phyloP scores from a whole-genome alignment of 92 coral and sea anemone species.

The Palythoa grandis region DNA sequence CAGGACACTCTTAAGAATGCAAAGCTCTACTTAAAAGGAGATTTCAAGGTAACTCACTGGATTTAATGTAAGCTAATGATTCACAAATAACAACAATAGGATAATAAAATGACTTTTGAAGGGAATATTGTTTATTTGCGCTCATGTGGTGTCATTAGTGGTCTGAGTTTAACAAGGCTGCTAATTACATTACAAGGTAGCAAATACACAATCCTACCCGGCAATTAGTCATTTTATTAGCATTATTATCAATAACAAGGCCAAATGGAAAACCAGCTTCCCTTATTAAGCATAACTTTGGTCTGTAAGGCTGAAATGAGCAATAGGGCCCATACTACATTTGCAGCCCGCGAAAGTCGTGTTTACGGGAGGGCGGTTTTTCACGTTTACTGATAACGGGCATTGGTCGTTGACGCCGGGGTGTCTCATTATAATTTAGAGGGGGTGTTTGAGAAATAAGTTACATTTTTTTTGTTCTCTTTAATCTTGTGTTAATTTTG shows the following conservation, averaged over 20 bases:
- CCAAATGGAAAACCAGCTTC: too few relatives aligned
- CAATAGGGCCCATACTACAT: neutral
- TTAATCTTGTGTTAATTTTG: neutral
- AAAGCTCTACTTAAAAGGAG: conserved; percentile 45
- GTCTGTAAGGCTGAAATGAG: neutral
- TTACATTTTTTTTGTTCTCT: neutral
- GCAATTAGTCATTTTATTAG: too few relatives aligned
- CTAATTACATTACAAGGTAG: neutral
- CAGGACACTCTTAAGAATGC: conserved; percentile 33
- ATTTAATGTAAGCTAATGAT: neutral
- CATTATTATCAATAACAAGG: too few relatives aligned
- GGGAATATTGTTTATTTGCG: neutral
- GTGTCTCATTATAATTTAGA: neutral
- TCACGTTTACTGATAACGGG: neutral
- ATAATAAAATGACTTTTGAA: neutral
- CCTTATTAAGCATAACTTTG: too few relatives aligned
- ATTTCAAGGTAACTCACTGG: conserved; percentile 30
- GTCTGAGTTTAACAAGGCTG: neutral
- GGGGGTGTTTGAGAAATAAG: neutral
- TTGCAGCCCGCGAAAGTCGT: neutral
- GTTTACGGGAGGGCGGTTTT: neutral
- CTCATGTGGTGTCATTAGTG: neutral
- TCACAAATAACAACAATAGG: neutral
- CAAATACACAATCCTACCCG: too few relatives aligned
- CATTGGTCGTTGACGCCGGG: neutral